Evolutionary conservation across 2,888 invertebrate species (phyloP), one percentile per base, ranked within the genome.

Genomic region (Tenthredo amoena): DNA sequence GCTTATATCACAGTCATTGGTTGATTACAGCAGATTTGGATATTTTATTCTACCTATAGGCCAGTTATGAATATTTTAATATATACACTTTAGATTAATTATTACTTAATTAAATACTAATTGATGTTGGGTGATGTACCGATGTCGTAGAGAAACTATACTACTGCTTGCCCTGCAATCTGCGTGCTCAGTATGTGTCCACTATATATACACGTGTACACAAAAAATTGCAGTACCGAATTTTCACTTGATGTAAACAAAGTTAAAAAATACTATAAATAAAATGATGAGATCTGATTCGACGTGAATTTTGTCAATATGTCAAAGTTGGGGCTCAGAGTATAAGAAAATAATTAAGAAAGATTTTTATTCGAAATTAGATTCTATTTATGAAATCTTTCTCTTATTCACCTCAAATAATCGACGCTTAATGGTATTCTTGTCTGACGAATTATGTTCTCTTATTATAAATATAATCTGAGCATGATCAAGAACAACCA

Each of bases 71-170:
- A 81, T 81, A 81, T 81, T 62, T 58, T 21, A 81, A 62, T 81
- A 62, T 62, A 68, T 81, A 81, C 81, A 81, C 81, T 37, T 62
- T 81, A 81, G 81, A 81, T 26, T 62, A 62, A 81, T 62, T 81
- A 81, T 37, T 74, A 55, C 34, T 81, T 81, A 58, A 81, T 58
- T 81, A 62, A 58, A 37, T 62, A 62, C 34, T 81, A 62, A 81
- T 81, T 81, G 81, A 81, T 81, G 81, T 81, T 81, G 81, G 81
- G 81, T 81, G 81, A 81, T 81, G 81, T 81, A 81, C 81, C 81
- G 81, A 81, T 81, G 81, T 81, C 62, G 81, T 81, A 81, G 81
- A 81, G 77, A 81, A 62, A 62, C 81, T 81, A 81, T 81, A 81
- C 76, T 62, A 81, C 62, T 74, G 81, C 81, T 81, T 81, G 81